phyloP scores from a whole-genome alignment of 2,888 invertebrate species.

The Cryptophagus acutangulus region DNA sequence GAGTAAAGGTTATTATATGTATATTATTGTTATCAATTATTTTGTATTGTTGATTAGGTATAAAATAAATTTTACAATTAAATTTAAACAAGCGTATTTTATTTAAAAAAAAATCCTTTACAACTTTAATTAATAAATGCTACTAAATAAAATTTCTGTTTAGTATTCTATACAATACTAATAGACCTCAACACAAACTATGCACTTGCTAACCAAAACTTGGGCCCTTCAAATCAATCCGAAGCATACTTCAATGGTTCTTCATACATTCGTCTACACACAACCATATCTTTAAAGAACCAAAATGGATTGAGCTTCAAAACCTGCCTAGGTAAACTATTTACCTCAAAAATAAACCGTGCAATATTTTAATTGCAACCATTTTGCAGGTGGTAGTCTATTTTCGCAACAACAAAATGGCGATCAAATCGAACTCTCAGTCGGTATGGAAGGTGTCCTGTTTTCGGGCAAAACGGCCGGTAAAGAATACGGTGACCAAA shows the following conservation, averaged over 20 bases:
- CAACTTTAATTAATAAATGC: too few species aligned
- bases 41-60: too few species aligned
- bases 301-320: conserved; percentile 79
- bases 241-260: conserved; percentile 84
- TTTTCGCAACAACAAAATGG: conserved; percentile 65
- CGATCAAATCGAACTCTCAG: conserved; percentile 41
- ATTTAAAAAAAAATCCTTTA: too few species aligned
- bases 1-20: too few species aligned
- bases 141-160: too few species aligned
- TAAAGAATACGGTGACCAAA: conserved; percentile 55
- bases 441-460: conserved; percentile 48
- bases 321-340: conserved; percentile 61
- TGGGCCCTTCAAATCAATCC: conserved; percentile 58
- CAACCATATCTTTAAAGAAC: conserved; percentile 71
- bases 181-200: too few species aligned
- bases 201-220: too few species aligned
- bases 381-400: conserved; percentile 59
- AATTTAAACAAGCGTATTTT: too few species aligned
- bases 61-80: too few species aligned
- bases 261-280: conserved; percentile 66
- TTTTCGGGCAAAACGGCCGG: conserved; percentile 50
- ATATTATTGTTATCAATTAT: too few species aligned
- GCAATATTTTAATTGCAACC: background rate
- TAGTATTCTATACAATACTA: too few species aligned
- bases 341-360: background rate